These are phyloP conservation scores for Hycleus cichorii DNA, from an alignment of 1,140 invertebrate genomes.

Conservation along the genomic window DNA sequence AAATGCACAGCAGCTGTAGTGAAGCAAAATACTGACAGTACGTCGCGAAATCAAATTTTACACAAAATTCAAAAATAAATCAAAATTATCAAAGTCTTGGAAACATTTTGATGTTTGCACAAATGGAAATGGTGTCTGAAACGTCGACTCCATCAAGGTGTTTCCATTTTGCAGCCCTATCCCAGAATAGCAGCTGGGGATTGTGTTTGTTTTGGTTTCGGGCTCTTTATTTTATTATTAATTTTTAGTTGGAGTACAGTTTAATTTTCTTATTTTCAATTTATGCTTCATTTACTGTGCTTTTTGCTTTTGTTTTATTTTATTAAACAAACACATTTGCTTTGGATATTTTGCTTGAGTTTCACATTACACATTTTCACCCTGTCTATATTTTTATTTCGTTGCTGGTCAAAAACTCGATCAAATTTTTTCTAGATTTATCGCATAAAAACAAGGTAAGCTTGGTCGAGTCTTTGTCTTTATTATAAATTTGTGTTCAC, in stretches of 20 bases:
- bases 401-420: too few species aligned
- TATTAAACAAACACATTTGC: constrained; percentile 4
- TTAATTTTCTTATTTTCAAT: constrained; percentile 2
- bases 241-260: neutral
- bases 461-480: constrained; percentile 8
- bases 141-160: constrained; percentile 43
- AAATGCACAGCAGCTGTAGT: constrained; percentile 16
- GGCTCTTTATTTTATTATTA: constrained; percentile 28
- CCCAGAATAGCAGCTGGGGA: constrained; percentile 33
- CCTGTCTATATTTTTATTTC: too few species aligned
- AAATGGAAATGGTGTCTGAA: constrained; percentile 34
- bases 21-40: neutral
- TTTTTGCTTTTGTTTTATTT: constrained; percentile 17
- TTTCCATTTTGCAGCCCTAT: constrained; percentile 39
- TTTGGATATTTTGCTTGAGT: constrained; percentile 23
- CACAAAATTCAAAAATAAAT: neutral
- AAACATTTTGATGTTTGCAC: constrained; percentile 44
- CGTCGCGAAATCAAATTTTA: neutral
- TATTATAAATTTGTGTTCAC: constrained; percentile 31
- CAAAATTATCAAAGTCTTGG: constrained; percentile 26
- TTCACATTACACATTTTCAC: constrained; percentile 14
- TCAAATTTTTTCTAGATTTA: too few species aligned
- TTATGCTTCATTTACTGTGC: constrained; percentile 28
- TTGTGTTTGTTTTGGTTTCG: constrained; percentile 36
- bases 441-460: too few species aligned